Base-by-base conservation (phyloP, 2,888 invertebrate genomes). In the Exephanes ischioxanthus region DNA sequence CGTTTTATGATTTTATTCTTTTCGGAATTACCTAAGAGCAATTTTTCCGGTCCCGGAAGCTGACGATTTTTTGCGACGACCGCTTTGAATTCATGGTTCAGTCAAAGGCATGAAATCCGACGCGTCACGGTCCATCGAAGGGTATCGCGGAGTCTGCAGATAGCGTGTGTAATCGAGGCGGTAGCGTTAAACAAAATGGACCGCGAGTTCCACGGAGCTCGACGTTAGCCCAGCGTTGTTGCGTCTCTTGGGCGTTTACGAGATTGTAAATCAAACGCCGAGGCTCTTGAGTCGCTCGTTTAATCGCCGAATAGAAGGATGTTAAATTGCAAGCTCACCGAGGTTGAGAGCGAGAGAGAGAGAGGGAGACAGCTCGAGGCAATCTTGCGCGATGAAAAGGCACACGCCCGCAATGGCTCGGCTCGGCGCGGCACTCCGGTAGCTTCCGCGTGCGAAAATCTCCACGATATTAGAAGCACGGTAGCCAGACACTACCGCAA, bases 271-370 rank as follows among this genome's bases (percentile, higher is more conserved):
- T 91, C 91, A 90, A 90, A 78, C 63, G 84, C 61, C 22, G 66
- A 19, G 53, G 30, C 73, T 26, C 9, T 37, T 16, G 37, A 33
- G 53, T 53, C 66, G 84, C 83, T 88, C 88, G 83, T 85, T 91
- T 91, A 90, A 91, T 91, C 89, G 89, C 87, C 89, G 88, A 89
- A 89, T 90, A 90, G 90, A 91, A 87, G 84, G 86, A 88, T 86
- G 87, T 88, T 86, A 85, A 88, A 72, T 80, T 73, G 80, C 80
- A 80, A 80, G 72, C 72, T 66, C 72, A 80, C 66, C 72, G 80
- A 88, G 33, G 45, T 5, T 48, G 45, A 33, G 63, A 63, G 7
- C 6, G 53, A 55, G 53, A 0, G 53, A 33, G 30, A 63, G 30
- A 63, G 63, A n/a, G 16, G 45, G 16, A 48, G 45, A 48, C 45